Percentiles rank a stretch among this genome's conserved stretches.
These are phyloP conservation scores for Halichoeres trimaculatus DNA, from an alignment of 2,113 vertebrate genomes.

Conservation along the genomic window DNA sequence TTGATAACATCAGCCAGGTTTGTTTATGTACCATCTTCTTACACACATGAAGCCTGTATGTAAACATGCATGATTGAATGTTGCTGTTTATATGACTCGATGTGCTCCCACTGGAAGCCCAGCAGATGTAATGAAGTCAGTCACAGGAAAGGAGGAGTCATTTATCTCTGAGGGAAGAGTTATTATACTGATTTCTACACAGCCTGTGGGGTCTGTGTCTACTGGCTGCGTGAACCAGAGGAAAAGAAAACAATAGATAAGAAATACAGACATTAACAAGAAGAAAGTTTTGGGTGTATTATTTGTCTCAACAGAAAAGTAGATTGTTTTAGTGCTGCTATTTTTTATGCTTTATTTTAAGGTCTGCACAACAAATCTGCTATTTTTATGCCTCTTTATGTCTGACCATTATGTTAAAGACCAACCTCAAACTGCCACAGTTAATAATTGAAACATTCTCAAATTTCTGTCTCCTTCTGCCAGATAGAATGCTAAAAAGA, in stretches of 20 bases:
- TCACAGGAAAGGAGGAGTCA: background rate
- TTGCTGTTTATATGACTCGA: background rate
- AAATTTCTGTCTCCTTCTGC: background rate
- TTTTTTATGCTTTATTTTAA: background rate
- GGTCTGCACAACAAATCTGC: background rate
- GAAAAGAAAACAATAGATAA: background rate
- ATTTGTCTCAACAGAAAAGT: too few species aligned
- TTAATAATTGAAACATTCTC: background rate
- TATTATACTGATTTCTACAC: slow-evolving; percentile 18
- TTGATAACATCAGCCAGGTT: slow-evolving; percentile 1
- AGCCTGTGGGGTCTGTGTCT: background rate
- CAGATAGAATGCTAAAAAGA: background rate
- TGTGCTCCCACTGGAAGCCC: background rate
- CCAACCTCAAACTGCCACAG: background rate
- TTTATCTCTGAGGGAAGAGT: background rate
- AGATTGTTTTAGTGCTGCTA: background rate
- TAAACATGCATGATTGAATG: slow-evolving; percentile 3
- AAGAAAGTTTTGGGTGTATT: too few species aligned
- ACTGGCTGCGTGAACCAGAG: background rate
- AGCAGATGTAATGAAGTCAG: slow-evolving; percentile 10
- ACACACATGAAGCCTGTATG: background rate
- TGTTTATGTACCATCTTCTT: background rate
- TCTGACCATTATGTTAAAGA: background rate
- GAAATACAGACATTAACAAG: background rate
- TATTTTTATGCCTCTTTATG: background rate